Evolutionary conservation across 2,888 invertebrate genomes (phyloP).

Genomic region (Melikaiella ostensackeni): DNA sequence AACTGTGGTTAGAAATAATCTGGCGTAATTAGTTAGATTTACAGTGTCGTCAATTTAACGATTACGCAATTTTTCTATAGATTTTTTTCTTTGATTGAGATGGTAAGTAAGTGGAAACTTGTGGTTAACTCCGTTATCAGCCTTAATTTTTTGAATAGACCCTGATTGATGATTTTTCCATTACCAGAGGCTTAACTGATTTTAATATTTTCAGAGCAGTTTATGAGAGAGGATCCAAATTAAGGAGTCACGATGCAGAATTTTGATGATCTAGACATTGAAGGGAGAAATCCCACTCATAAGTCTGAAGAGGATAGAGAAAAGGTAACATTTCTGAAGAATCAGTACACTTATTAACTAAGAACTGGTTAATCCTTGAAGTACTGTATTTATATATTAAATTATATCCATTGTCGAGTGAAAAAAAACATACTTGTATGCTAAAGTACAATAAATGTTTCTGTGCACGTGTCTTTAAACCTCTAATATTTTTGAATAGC

Average conservation of each 20-base stretch:
- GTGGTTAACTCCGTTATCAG: constrained; percentile 34
- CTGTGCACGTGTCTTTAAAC: background rate
- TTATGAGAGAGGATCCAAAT: constrained; percentile 49
- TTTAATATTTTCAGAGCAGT: constrained; percentile 62
- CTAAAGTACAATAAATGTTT: background rate
- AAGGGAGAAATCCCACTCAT: constrained; percentile 74
- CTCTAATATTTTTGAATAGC: background rate
- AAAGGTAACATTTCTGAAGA: constrained; percentile 69
- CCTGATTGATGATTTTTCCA: background rate
- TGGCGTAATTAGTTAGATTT: constrained; percentile 2
- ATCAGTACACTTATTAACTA: constrained; percentile 32
- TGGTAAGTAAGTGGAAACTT: constrained; percentile 38
- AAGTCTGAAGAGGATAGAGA: constrained; percentile 73
- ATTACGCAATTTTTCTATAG: constrained; percentile 4
- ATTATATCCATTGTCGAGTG: background rate
- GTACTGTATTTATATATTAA: background rate
- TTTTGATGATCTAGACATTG: constrained; percentile 76
- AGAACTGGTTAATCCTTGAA: background rate
- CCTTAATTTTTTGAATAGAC: constrained; percentile 10
- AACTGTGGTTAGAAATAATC: constrained; percentile 18
- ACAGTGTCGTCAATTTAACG: constrained; percentile 17
- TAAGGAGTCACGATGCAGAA: constrained; percentile 71
- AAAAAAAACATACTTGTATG: background rate
- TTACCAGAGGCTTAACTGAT: constrained; percentile 41
- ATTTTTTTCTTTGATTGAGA: background rate